Conservation (phyloP, 2,797 vertebrate species). For the Emydoidea blandingii region DNA sequence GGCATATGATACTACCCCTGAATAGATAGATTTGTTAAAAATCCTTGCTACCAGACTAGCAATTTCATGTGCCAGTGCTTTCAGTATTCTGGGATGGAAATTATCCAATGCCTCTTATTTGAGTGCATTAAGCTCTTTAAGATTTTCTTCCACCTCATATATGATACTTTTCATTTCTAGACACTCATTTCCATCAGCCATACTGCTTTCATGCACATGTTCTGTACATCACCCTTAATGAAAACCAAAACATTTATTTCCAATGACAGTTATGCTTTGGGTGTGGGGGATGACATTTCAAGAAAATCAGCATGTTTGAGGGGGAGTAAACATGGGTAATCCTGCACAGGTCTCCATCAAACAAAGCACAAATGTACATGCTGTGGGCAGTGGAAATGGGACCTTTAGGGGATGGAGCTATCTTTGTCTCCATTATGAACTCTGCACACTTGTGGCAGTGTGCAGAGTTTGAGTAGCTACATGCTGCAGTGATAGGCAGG, state of each 20-base stretch:
- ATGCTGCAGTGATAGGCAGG: neutral
- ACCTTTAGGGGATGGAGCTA: neutral
- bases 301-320: neutral
- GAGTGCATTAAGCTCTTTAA: neutral
- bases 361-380: neutral
- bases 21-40: neutral
- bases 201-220: neutral
- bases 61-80: neutral
- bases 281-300: neutral
- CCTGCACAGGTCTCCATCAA: neutral
- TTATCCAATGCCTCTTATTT: neutral
- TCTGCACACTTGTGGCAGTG: neutral
- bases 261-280: neutral
- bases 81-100: neutral
- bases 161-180: neutral
- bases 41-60: neutral
- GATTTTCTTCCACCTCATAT: neutral
- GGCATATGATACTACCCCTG: neutral
- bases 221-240: neutral
- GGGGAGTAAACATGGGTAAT: neutral
- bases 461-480: neutral
- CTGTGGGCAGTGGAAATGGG: constrained; percentile 37
- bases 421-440: constrained; percentile 50
- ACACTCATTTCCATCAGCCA: neutral
- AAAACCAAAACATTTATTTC: neutral